Evolutionary conservation across 2,888 invertebrate genomes (phyloP), one percentile per base, ranked within the genome.

Genomic region (Tetranychus piercei): DNA sequence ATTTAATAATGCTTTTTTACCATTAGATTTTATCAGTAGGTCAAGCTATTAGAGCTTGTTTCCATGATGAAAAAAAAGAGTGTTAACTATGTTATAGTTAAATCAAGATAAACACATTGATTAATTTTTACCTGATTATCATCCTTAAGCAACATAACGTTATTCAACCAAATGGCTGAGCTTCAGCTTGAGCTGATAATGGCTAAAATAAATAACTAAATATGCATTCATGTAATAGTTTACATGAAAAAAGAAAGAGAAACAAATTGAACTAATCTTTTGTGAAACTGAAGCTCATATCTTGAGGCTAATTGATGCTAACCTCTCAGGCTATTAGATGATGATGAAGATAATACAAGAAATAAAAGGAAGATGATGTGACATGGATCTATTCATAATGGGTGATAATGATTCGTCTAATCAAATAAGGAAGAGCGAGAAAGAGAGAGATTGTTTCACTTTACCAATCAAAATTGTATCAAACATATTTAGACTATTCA

Each of bases 221-320:
- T 34, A 34, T 34, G 34, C 34, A 34, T 34, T 34, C 34, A 34
- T 34, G 34, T 34, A 34, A 34, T 34, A 34, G 34, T 55, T 15
- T 55, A 15, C 11, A 55, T 55, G 55, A 3, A 15, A 55, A 55
- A 7, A 55, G 55, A 55, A 55, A 55, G 9, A 15, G 15, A 55
- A 55, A 55, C 55, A 55, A 55, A 55, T 55, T 55, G 55, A 55
- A 55, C 55, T 55, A 55, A 55, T 55, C 55, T 55, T 55, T 55
- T 55, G 55, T 55, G 55, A 55, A 55, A 15, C 55, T 55, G 55
- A 55, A 55, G 55, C 55, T 55, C 55, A 55, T 55, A 55, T 15
- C 55, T 15, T 55, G 15, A 55, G 55, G 55, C 11, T 15, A 15
- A 55, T 55, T 55, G 55, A 15, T 9, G 11, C 1, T 15, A 15